phyloP scores from a whole-genome alignment of 2,797 vertebrate genomes.

The Myotis vivesi region DNA sequence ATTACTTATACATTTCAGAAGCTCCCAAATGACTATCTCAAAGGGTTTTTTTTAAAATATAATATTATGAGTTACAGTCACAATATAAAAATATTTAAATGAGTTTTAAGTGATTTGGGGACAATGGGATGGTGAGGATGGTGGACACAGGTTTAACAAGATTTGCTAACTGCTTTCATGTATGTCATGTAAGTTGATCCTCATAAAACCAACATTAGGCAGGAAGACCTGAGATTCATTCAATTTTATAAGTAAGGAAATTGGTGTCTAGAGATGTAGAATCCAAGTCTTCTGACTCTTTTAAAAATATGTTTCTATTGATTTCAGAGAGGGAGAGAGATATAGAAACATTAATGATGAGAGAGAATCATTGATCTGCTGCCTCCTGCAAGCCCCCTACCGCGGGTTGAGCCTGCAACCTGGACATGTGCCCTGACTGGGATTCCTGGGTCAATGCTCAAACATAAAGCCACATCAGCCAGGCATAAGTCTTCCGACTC shows the following conservation, averaged over 20 bases:
- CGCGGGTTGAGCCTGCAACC: no score
- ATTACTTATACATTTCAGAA: neutral
- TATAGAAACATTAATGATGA: no score
- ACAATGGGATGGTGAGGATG: neutral
- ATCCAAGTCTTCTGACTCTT: neutral
- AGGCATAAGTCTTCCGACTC: neutral
- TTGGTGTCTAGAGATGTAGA: neutral
- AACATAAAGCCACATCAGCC: no score
- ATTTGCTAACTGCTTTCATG: neutral
- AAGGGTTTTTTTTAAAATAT: neutral
- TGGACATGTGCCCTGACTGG: no score
- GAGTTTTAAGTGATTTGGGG: neutral
- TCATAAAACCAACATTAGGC: neutral
- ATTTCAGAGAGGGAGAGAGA: no score
- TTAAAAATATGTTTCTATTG: no score
- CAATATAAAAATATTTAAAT: neutral
- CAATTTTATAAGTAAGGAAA: slow-evolving; percentile 1
- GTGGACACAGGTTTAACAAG: neutral
- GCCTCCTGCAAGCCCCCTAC: no score
- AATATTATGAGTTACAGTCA: neutral
- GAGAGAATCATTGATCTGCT: no score
- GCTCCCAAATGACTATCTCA: neutral
- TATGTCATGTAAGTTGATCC: neutral
- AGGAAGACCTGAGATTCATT: neutral
- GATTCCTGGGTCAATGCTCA: no score